Conservation (phyloP, 1,140 invertebrate genomes). For the Pseudomyrmex sp. region DNA sequence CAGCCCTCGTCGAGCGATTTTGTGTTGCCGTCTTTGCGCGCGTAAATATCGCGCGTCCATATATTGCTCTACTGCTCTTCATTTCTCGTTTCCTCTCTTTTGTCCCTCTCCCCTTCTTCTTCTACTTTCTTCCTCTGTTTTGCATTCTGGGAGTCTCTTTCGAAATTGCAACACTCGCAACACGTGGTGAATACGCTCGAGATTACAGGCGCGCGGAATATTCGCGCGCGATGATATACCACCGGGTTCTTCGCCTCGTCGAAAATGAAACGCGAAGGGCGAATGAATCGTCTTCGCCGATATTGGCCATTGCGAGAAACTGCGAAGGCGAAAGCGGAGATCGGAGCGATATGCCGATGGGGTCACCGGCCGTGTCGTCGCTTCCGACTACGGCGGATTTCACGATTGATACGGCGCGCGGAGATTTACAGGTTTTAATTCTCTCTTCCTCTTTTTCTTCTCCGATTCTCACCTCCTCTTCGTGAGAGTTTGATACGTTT, state of each 20-base stretch:
- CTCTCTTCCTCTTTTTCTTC: not conserved
- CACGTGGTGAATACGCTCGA: not conserved
- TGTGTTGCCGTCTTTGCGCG: constrained; percentile 1
- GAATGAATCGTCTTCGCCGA: not conserved
- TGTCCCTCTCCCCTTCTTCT: not conserved
- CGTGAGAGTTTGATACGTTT: not conserved
- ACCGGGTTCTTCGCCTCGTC: constrained; percentile 3
- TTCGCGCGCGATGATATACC: constrained; percentile 16
- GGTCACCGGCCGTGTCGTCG: constrained; percentile 23
- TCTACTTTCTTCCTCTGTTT: constrained; percentile 1
- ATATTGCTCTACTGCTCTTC: not conserved
- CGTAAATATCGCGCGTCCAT: not conserved
- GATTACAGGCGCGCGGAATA: constrained; percentile 50
- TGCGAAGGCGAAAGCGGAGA: constrained; percentile 51
- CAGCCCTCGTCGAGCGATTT: constrained; percentile 46
- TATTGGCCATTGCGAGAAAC: constrained; percentile 32
- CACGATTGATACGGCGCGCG: not conserved
- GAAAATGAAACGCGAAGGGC: not conserved
- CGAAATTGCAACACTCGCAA: constrained; percentile 39
- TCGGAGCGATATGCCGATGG: constrained; percentile 9
- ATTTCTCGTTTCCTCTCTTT: too few relatives aligned
- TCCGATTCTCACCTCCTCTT: not conserved
- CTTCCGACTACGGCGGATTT: constrained; percentile 21
- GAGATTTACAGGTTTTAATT: not conserved
- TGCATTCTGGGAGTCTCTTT: constrained; percentile 7